These are phyloP conservation scores for Coenonympha glycerion DNA, from an alignment of 2,888 invertebrate species.

Conservation along the genomic window DNA sequence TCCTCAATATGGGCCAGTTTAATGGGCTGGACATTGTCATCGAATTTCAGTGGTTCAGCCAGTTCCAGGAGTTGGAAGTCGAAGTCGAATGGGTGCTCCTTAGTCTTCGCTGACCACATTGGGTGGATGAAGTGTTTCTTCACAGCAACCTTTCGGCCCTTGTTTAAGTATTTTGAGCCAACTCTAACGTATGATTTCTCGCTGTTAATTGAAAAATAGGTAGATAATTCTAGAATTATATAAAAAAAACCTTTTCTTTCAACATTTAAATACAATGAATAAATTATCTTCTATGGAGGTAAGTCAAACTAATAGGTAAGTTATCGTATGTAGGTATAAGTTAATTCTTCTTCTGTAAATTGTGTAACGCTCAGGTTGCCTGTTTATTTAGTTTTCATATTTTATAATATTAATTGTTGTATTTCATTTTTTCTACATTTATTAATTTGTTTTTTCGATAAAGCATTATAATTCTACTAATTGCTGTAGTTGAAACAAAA, in stretches of 20 bases:
- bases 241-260: background rate
- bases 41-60: slow-evolving; percentile 43
- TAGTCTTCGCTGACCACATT: slow-evolving; percentile 44
- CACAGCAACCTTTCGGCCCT: slow-evolving; percentile 44
- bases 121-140: slow-evolving; percentile 48
- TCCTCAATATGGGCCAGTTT: slow-evolving; percentile 61
- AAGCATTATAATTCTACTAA: background rate
- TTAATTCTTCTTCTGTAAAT: too few species aligned
- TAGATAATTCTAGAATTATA: background rate
- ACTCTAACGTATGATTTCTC: slow-evolving; percentile 54
- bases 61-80: slow-evolving; percentile 62
- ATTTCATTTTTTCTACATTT: too few species aligned
- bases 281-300: too few species aligned
- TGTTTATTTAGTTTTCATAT: too few species aligned
- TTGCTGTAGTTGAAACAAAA: background rate
- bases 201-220: slow-evolving; percentile 37
- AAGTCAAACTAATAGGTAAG: too few species aligned
- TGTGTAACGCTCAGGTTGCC: too few species aligned
- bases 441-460: too few species aligned
- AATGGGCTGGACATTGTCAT: slow-evolving; percentile 52
- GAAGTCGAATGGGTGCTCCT: slow-evolving; percentile 63
- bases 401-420: too few species aligned
- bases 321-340: too few species aligned
- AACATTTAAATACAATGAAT: too few species aligned
- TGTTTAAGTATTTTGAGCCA: slow-evolving; percentile 57